phyloP scores from a whole-genome alignment of 2,113 vertebrate genomes.

The Tychaedon coryphoeus region DNA sequence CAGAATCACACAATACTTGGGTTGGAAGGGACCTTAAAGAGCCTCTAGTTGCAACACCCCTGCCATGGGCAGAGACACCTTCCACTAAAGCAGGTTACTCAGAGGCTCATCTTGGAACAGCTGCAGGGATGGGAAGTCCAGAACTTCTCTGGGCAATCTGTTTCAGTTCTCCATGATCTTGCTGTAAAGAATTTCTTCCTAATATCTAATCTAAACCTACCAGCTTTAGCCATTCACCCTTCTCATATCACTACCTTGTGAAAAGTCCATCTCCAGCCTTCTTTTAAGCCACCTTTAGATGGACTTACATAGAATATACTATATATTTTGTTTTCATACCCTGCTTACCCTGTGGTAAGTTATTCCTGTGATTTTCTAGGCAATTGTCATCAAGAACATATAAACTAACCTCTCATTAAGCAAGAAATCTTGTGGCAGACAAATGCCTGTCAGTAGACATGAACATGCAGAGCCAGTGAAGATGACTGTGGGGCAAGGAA shows the following conservation, averaged over 20 bases:
- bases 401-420: neutral
- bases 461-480: neutral
- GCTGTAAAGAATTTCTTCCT: neutral
- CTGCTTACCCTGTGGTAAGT: neutral
- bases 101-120: neutral
- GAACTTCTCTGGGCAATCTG: neutral
- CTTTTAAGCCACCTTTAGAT: neutral
- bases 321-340: neutral
- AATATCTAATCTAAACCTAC: neutral
- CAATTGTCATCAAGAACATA: neutral
- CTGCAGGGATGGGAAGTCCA: neutral
- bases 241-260: neutral
- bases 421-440: neutral
- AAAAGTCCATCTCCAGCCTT: neutral
- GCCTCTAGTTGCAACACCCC: neutral
- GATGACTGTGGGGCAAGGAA: neutral
- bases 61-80: neutral
- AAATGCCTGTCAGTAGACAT: neutral
- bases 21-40: neutral
- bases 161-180: neutral
- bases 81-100: neutral
- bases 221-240: neutral
- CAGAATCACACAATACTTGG: neutral
- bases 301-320: neutral
- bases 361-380: neutral